Percentiles rank a stretch among this genome's conserved stretches.
Conservation (phyloP, 2,797 vertebrate genomes). For the Emydoidea blandingii region DNA sequence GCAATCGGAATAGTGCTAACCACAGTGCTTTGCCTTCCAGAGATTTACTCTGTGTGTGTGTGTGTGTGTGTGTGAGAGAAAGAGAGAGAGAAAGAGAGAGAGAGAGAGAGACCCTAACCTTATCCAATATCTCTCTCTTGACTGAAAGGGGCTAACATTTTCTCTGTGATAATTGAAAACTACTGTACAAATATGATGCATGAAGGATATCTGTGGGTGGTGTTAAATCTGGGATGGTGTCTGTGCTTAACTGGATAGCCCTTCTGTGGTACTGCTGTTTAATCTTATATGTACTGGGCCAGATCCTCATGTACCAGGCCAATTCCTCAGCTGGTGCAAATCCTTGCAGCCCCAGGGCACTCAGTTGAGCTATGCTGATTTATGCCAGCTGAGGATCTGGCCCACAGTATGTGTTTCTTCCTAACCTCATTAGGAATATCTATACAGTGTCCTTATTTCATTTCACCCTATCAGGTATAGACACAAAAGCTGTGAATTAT, state of each 20-base stretch:
- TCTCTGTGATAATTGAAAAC: neutral
- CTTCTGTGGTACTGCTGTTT: too few relatives aligned
- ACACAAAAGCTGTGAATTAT: fast-evolving
- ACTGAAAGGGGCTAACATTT: neutral
- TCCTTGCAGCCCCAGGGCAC: neutral
- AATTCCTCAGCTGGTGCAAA: neutral
- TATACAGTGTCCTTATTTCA: neutral
- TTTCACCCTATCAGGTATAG: fast-evolving
- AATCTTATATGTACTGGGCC: too few relatives aligned
- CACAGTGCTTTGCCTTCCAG: neutral
- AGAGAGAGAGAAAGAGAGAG: too few relatives aligned
- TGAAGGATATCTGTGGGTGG: neutral
- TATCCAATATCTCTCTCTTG: neutral
- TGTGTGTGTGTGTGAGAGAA: fast-evolving
- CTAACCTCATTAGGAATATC: fast-evolving
- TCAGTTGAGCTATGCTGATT: neutral
- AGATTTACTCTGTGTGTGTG: neutral
- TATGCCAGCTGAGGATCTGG: fast-evolving
- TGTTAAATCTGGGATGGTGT: neutral
- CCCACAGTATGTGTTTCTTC: neutral
- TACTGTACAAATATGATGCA: neutral
- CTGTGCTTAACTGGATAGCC: neutral
- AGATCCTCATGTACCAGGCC: too few relatives aligned
- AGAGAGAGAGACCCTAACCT: neutral
- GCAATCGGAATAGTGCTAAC: neutral